phyloP scores from a whole-genome alignment of 2,888 invertebrate species.

The Caenorhabditis macrosperma region DNA sequence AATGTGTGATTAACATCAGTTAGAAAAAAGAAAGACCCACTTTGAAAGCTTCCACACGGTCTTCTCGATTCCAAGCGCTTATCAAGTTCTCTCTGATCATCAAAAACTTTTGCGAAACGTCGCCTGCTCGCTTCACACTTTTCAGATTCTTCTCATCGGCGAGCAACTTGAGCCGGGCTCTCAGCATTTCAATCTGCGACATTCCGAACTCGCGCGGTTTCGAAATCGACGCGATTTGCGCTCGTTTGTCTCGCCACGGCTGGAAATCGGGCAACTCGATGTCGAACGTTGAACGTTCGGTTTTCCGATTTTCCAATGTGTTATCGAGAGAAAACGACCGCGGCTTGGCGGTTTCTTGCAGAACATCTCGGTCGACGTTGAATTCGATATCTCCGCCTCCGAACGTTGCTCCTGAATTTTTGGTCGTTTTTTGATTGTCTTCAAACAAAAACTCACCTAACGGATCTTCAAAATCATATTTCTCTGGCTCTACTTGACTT shows the following conservation, averaged over 20 bases:
- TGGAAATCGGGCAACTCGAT: constrained; percentile 82
- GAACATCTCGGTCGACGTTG: constrained; percentile 11
- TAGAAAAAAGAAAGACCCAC: too few species aligned
- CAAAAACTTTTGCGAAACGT: constrained; percentile 38
- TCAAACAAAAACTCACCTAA: constrained; percentile 15
- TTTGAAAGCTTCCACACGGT: constrained; percentile 51
- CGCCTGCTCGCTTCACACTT: constrained; percentile 21
- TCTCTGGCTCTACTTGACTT: neutral
- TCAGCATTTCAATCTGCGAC: constrained; percentile 41
- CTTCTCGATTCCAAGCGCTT: constrained; percentile 28
- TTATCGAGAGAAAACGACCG: constrained; percentile 43
- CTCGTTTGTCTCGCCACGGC: constrained; percentile 88
- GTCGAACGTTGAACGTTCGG: constrained; percentile 53
- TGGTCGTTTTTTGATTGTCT: neutral
- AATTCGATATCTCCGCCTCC: constrained; percentile 1
- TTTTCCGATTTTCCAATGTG: constrained; percentile 37
- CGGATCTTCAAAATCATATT: constrained; percentile 47
- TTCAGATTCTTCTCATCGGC: constrained; percentile 34
- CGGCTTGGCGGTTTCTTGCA: constrained; percentile 6
- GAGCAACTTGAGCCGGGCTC: constrained; percentile 31
- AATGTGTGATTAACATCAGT: too few species aligned
- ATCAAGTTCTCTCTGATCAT: constrained; percentile 28
- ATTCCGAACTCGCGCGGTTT: constrained; percentile 87
- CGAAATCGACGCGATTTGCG: constrained; percentile 89
- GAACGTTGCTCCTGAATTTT: constrained; percentile 44